A percentile compares a stretch with the other conserved stretches of the same genome.
phyloP scores from a whole-genome alignment of 2,797 vertebrate species.

The Oceanodroma leucorhoa region DNA sequence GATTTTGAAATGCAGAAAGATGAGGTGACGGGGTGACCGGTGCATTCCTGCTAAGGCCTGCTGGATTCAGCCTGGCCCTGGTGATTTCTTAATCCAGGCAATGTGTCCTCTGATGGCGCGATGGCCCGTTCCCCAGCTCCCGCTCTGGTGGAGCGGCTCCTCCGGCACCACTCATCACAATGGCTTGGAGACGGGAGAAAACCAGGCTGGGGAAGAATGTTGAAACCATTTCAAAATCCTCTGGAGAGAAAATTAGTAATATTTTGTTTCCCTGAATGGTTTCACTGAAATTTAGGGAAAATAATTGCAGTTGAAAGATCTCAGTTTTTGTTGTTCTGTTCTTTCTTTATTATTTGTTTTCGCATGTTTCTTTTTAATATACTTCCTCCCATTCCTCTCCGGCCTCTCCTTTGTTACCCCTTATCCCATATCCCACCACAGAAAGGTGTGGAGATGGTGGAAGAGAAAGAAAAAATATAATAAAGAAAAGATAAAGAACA shows the following conservation, averaged over 20 bases:
- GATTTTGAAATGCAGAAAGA: background rate
- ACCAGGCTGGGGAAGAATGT: conserved; percentile 19
- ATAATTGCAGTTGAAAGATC: conserved; percentile 45
- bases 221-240: conserved; percentile 33
- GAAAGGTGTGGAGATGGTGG: background rate
- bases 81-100: background rate
- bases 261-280: conserved; percentile 46
- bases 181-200: background rate
- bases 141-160: background rate
- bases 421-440: background rate
- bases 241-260: conserved; percentile 49
- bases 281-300: conserved; percentile 42
- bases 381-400: background rate
- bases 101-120: background rate
- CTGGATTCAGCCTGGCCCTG: background rate
- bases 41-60: background rate
- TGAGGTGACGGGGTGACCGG: background rate
- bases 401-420: background rate
- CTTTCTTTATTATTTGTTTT: conserved; percentile 9
- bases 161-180: conserved; percentile 4
- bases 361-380: background rate
- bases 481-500: background rate
- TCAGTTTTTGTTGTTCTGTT: conserved; percentile 13
- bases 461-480: background rate
- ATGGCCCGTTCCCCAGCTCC: background rate